phyloP scores from a whole-genome alignment of 2,888 invertebrate species.

The Drosophila hamatofila region DNA sequence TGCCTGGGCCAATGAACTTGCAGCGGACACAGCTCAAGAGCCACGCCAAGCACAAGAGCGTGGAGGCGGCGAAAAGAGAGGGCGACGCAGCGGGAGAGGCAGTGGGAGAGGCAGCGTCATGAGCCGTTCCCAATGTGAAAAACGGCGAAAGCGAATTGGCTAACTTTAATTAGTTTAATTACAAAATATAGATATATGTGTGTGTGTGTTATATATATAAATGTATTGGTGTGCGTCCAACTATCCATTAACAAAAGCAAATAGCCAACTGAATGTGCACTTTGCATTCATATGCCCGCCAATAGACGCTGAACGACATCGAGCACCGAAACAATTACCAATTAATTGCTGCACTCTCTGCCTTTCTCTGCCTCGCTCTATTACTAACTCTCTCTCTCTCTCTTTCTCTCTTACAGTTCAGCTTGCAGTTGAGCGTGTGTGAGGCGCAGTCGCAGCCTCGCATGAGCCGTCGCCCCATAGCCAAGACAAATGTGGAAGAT shows the following conservation, averaged over 20 bases:
- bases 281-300: constrained; percentile 39
- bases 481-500: constrained; percentile 61
- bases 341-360: constrained; percentile 22
- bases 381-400: neutral
- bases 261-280: constrained; percentile 28
- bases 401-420: neutral
- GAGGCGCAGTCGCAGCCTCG: constrained; percentile 47
- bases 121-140: constrained; percentile 31
- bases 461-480: constrained; percentile 72
- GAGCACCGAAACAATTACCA: constrained; percentile 26
- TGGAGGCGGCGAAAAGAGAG: neutral
- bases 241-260: constrained; percentile 23
- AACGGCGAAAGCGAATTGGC: constrained; percentile 71
- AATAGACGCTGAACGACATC: constrained; percentile 17
- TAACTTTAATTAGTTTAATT: constrained; percentile 77
- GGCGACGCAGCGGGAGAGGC: neutral
- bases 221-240: neutral
- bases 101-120: constrained; percentile 32
- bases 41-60: constrained; percentile 50
- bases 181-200: constrained; percentile 27
- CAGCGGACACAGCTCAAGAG: constrained; percentile 40
- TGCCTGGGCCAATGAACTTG: constrained; percentile 52
- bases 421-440: constrained; percentile 14
- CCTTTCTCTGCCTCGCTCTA: neutral
- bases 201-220: neutral